Evolutionary conservation across 2,797 vertebrate genomes (phyloP).

Genomic region (Manis crassicaudata): DNA sequence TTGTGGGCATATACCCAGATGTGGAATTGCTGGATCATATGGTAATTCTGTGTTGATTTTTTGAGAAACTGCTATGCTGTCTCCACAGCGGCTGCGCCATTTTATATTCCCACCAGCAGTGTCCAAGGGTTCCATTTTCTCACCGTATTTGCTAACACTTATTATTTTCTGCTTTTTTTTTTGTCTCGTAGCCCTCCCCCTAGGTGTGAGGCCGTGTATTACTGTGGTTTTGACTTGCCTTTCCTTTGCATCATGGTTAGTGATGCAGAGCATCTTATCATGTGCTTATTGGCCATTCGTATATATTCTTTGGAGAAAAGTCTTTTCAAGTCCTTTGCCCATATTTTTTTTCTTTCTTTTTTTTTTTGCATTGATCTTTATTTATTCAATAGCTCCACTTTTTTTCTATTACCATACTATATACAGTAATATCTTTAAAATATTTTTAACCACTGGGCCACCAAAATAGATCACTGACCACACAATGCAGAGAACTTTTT

Average conservation of each 20-base stretch:
- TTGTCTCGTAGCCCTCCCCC: no score
- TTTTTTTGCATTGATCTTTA: neutral
- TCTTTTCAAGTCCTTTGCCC: neutral
- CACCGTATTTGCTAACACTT: accelerated
- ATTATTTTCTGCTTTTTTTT: neutral
- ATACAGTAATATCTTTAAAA: no score
- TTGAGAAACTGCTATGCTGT: accelerated
- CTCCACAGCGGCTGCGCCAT: accelerated
- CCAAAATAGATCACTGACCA: neutral
- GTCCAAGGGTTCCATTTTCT: no score
- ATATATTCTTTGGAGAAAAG: neutral
- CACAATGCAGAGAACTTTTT: neutral
- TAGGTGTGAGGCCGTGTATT: neutral
- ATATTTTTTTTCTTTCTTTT: no score
- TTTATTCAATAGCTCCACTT: accelerated
- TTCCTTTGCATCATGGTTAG: neutral
- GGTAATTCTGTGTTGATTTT: neutral
- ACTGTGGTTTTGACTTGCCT: neutral
- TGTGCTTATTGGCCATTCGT: neutral
- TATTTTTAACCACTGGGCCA: neutral
- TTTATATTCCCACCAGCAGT: accelerated
- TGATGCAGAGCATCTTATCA: neutral
- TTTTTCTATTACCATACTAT: accelerated
- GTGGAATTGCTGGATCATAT: neutral
- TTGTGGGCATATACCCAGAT: neutral